Base-by-base conservation (phyloP, 2,888 invertebrate genomes). In the Mylabris sibirica region DNA sequence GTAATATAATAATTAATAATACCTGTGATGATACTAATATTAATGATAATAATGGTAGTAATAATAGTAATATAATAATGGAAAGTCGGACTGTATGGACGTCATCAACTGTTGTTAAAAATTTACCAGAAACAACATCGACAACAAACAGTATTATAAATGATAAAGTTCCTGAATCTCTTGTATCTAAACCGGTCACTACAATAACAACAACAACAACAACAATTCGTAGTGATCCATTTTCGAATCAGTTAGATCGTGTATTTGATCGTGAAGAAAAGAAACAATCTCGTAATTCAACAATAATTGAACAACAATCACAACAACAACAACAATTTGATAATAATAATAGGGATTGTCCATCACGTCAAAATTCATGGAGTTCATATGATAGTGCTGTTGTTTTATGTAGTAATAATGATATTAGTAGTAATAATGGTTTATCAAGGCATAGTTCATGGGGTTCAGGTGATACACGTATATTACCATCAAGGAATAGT, bases 381-480 rank as follows among this genome's bases (percentile, higher is more conserved):
- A 90, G 90, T 78, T 91, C 91, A 38, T 90, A 90, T 82, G 93
- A 93, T 84, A 93, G 93, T 81, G 93, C 92, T 30, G 91, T 92
- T 41, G 91, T 90, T 60, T 86, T 91, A 71, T 88, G 89, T 71
- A 86, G 82, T 71, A 85, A 85, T 70, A 86, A 86, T 34, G 88
- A 88, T 74, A 41, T 41, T 41, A 79, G 83, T 20, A 78, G 83
- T n/a, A 81, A 84, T n/a, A 92, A 92, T 75, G 83, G 86, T 49
- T 89, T 91, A 35, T 92, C 93, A 68, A 88, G 94, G 11, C 93
- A 93, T 81, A 91, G 93, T 74, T 93, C 94, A 53, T 94, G 94
- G 93, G 93, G 93, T 69, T 92, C 92, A n/a, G 90, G 90, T 63
- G 92, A 93, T 80, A 88, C 89, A 64, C 87, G 90, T 57, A 88